Percentiles rank a stretch among this genome's conserved stretches.
Evolutionary conservation across 2,797 vertebrate genomes (phyloP).

Genomic region (Nothura maculosa): DNA sequence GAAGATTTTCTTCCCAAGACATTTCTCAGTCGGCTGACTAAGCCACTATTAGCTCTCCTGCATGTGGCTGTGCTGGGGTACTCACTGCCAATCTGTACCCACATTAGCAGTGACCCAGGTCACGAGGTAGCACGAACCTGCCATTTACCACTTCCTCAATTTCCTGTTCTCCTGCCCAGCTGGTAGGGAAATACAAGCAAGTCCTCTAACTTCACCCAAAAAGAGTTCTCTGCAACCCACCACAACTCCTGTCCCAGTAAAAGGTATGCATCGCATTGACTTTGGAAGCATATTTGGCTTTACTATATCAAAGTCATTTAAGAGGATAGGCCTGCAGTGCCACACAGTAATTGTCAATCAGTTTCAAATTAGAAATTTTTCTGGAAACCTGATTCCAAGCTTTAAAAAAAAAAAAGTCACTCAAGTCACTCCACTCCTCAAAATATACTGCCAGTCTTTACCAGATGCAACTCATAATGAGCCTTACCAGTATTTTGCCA

Average conservation of each 20-base stretch:
- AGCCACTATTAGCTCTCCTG: neutral
- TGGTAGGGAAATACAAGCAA: neutral
- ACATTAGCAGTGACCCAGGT: neutral
- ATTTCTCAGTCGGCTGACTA: neutral
- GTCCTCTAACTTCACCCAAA: neutral
- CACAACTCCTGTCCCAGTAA: rapidly evolving
- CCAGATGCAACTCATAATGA: neutral
- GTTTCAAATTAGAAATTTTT: neutral
- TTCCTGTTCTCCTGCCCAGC: neutral
- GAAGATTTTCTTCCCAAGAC: neutral
- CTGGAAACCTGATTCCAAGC: neutral
- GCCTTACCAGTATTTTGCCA: neutral
- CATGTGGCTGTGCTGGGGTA: neutral
- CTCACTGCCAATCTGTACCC: neutral
- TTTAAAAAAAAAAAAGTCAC: neutral
- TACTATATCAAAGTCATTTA: neutral
- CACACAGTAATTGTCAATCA: neutral
- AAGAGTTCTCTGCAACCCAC: neutral
- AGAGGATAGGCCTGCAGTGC: neutral
- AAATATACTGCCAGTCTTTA: neutral
- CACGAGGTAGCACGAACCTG: neutral
- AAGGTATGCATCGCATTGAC: rapidly evolving
- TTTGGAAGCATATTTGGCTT: neutral
- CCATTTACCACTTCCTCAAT: neutral
- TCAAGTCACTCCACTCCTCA: neutral